Base-by-base conservation (phyloP, 2,113 vertebrate genomes). In the Alces alces region DNA sequence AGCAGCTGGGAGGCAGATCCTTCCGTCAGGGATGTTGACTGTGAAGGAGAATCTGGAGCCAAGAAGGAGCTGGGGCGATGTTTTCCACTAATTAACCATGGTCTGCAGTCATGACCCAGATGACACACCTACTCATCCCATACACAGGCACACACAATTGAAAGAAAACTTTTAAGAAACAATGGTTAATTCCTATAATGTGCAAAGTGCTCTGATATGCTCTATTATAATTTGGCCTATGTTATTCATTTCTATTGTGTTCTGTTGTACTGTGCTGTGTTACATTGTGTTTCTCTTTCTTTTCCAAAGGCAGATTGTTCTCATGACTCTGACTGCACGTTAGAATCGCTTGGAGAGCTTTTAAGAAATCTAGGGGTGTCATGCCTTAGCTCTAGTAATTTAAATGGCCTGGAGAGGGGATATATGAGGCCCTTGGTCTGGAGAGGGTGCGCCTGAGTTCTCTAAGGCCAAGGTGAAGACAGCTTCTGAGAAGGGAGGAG, bases 141-240 rank as follows among this genome's bases (percentile, higher is more conserved):
- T n/a, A 50, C 23, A 27, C 13, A 60, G 1, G 23, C 23, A 6
- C 17, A 33, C 3, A 11, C 5, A 5, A 58, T 2, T 82, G 60
- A 84, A 95, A 52, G 2, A 27, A 33, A 93, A 80, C 89, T n/a
- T 60, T 86, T 36, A 78, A 92, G 84, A 97, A 87, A 60, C 36
- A 78, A 55, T 85, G 30, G 55, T 87, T 86, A 28, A 23, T 12
- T 50, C 50, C 87, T 90, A 19, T 7, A 61, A 30, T 43, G 66
- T 52, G 28, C 50, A 76, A 61, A 83, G 55, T 4, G 14, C 58
- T 78, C 43, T 93, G 86, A 25, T 36, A 6, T 27, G 80, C 96
- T 76, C 92, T 96, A 7, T 80, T 86, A 30, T 91, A 70, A 45
- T 82, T 73, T 92, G 60, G 23, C 54, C 50, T 83, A 0, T 83